Evolutionary conservation across 2,797 vertebrate genomes (phyloP).

Genomic region (Catharus ustulatus): DNA sequence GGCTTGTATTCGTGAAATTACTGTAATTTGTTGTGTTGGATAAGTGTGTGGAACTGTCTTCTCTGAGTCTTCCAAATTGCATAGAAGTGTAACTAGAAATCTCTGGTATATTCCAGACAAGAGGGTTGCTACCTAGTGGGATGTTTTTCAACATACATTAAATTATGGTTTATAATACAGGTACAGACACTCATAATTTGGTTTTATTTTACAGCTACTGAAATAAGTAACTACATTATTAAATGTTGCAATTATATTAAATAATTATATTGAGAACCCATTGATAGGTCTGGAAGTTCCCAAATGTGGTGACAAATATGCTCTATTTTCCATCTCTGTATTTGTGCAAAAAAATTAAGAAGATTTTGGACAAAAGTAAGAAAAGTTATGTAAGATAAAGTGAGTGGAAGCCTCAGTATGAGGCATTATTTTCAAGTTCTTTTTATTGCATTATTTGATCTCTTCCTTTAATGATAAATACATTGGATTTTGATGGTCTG

Average conservation of each 20-base stretch:
- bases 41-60: background rate
- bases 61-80: background rate
- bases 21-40: rapidly evolving
- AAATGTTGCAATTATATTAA: background rate
- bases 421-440: background rate
- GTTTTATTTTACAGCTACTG: background rate
- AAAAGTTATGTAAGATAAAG: background rate
- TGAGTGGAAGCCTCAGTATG: background rate
- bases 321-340: background rate
- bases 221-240: background rate
- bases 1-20: too few relatives aligned
- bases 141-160: background rate
- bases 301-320: background rate
- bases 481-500: background rate
- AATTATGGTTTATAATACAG: background rate
- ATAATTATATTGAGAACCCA: background rate
- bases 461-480: background rate
- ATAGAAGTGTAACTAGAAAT: background rate
- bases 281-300: background rate
- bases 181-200: background rate
- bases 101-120: background rate
- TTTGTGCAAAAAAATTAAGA: background rate
- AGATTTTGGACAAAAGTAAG: background rate
- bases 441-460: background rate
- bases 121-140: background rate